phyloP scores from a whole-genome alignment of 2,888 invertebrate genomes.

The Protodeltote pygarga region DNA sequence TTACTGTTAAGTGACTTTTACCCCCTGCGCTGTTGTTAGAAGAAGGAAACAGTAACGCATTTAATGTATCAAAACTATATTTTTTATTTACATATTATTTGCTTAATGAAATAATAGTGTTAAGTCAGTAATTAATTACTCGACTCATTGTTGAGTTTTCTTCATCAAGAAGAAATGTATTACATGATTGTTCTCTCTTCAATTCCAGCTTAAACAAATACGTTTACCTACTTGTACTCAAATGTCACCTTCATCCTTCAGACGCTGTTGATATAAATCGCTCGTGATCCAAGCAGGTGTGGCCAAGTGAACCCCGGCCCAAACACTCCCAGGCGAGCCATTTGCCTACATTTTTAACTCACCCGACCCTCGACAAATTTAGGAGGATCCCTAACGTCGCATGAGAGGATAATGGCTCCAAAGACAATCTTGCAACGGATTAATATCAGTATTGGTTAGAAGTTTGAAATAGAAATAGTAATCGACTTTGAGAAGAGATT shows the following conservation, averaged over 20 bases:
- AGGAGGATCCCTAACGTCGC: constrained; percentile 8
- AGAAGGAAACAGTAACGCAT: too few species aligned
- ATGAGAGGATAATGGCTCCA: constrained; percentile 8
- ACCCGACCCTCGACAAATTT: constrained; percentile 48
- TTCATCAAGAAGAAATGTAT: too few species aligned
- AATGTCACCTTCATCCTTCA: not conserved
- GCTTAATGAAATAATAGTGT: too few species aligned
- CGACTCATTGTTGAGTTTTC: too few species aligned
- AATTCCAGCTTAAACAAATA: too few species aligned
- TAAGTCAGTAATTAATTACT: too few species aligned
- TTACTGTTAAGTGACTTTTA: too few species aligned
- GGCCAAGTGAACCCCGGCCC: constrained; percentile 26
- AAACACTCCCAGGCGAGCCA: constrained; percentile 44
- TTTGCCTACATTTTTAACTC: constrained; percentile 62
- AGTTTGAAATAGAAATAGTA: constrained; percentile 5
- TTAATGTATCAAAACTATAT: too few species aligned
- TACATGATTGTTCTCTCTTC: too few species aligned
- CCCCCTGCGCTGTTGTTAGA: too few species aligned
- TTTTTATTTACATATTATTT: too few species aligned
- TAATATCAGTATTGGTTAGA: constrained; percentile 7
- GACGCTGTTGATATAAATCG: constrained; percentile 3
- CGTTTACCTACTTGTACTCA: too few species aligned
- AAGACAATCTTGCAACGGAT: constrained; percentile 6
- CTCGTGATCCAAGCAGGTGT: constrained; percentile 15
- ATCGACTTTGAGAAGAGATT: not conserved